phyloP scores from a whole-genome alignment of 2,113 vertebrate species.

The Notiomystis cincta region DNA sequence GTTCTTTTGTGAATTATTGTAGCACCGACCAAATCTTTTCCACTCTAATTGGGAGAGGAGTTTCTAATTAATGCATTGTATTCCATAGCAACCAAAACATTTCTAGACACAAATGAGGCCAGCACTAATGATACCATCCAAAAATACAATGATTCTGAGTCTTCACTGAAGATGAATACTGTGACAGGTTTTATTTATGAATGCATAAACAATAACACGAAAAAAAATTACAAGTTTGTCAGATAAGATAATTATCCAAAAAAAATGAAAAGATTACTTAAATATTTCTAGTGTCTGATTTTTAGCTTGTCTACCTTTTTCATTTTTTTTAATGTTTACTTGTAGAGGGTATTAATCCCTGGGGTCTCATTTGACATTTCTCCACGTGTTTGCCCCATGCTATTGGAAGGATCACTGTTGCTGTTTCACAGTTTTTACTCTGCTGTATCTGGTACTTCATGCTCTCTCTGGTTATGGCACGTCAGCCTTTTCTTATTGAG shows the following conservation, averaged over 20 bases:
- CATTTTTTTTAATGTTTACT: neutral
- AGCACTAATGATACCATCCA: neutral
- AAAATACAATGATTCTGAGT: neutral
- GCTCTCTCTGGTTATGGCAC: neutral
- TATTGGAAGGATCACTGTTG: neutral
- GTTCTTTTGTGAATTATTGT: neutral
- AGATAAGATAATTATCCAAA: neutral
- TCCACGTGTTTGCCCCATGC: rapidly evolving
- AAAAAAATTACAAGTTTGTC: neutral
- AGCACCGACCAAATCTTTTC: neutral
- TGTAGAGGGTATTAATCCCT: neutral
- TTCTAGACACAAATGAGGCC: neutral
- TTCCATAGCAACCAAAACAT: neutral
- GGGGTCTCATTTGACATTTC: neutral
- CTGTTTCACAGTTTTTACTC: neutral
- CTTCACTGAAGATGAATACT: neutral
- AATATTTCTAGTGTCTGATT: neutral
- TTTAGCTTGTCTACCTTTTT: neutral
- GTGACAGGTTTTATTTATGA: neutral
- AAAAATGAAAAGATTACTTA: neutral
- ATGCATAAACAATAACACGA: neutral
- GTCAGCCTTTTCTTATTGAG: neutral
- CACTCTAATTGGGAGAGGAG: neutral
- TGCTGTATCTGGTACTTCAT: neutral
- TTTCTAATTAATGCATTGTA: neutral